Conservation (phyloP, 2,888 invertebrate species). For the Glaucopsyche alexis region DNA sequence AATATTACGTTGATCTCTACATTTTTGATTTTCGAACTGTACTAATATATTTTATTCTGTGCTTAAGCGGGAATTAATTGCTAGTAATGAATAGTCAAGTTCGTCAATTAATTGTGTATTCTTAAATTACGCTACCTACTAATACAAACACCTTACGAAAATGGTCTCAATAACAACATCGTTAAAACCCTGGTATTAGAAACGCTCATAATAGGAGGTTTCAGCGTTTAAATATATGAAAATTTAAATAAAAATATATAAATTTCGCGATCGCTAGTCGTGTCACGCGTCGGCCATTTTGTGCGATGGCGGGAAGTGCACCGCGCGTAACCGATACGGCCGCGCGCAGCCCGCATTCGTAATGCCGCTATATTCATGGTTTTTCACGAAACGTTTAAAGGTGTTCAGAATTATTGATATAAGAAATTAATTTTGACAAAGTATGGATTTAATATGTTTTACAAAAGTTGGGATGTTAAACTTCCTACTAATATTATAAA, state of each 20-base stretch:
- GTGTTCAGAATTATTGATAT: conserved; percentile 7
- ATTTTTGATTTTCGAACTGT: too few species aligned
- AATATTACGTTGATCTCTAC: too few species aligned
- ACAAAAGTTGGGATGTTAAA: neutral
- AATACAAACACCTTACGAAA: too few species aligned
- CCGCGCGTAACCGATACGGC: neutral
- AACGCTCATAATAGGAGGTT: neutral
- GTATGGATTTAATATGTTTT: neutral
- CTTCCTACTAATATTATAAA: too few species aligned
- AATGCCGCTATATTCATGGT: conserved; percentile 28
- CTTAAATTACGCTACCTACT: too few species aligned
- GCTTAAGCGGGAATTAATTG: too few species aligned
- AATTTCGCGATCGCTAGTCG: conserved; percentile 42
- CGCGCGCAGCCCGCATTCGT: conserved; percentile 44
- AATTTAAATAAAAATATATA: neutral
- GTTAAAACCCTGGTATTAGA: too few species aligned
- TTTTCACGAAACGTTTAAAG: conserved; percentile 32
- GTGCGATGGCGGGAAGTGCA: conserved; percentile 60
- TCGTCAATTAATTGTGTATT: too few species aligned
- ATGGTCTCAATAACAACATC: too few species aligned
- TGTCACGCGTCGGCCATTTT: conserved; percentile 74
- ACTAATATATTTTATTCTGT: too few species aligned
- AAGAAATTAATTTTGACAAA: neutral
- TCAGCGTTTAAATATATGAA: neutral
- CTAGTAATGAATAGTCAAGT: too few species aligned